These are phyloP conservation scores for Sebastes nivosus DNA, from an alignment of 2,797 vertebrate genomes.

Conservation along the genomic window DNA sequence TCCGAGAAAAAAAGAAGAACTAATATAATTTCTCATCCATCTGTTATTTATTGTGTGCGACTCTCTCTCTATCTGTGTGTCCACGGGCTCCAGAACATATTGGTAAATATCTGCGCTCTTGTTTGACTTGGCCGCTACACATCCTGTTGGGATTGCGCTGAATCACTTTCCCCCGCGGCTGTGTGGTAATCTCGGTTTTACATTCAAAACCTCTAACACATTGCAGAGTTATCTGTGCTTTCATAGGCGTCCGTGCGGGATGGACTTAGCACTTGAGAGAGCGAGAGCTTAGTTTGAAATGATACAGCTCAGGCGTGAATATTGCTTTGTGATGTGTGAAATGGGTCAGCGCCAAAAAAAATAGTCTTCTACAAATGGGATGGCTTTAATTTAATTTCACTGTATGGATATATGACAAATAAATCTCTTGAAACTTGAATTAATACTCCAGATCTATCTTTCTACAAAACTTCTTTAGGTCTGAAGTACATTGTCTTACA, in stretches of 20 bases:
- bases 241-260: slow-evolving; percentile 59
- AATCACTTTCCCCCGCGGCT: slow-evolving; percentile 68
- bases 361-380: slow-evolving; percentile 1
- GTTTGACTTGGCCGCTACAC: slow-evolving; percentile 74
- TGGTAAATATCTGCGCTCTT: slow-evolving; percentile 72
- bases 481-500: slow-evolving; percentile 3
- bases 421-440: not conserved
- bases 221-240: slow-evolving; percentile 69
- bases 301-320: slow-evolving; percentile 63
- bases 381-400: slow-evolving; percentile 30
- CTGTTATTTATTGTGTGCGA: slow-evolving; percentile 30
- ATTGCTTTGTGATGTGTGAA: slow-evolving; percentile 68
- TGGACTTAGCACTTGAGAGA: slow-evolving; percentile 65
- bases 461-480: not conserved
- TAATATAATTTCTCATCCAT: not conserved
- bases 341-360: slow-evolving; percentile 39
- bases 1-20: not conserved
- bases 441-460: slow-evolving; percentile 28
- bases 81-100: slow-evolving; percentile 51
- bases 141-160: slow-evolving; percentile 69
- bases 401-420: not conserved
- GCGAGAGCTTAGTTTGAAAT: slow-evolving; percentile 61
- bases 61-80: slow-evolving; percentile 38
- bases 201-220: slow-evolving; percentile 75
- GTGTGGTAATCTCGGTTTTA: slow-evolving; percentile 75